Evolutionary conservation across 2,113 vertebrate genomes (phyloP).

Genomic region (Python bivittatus): DNA sequence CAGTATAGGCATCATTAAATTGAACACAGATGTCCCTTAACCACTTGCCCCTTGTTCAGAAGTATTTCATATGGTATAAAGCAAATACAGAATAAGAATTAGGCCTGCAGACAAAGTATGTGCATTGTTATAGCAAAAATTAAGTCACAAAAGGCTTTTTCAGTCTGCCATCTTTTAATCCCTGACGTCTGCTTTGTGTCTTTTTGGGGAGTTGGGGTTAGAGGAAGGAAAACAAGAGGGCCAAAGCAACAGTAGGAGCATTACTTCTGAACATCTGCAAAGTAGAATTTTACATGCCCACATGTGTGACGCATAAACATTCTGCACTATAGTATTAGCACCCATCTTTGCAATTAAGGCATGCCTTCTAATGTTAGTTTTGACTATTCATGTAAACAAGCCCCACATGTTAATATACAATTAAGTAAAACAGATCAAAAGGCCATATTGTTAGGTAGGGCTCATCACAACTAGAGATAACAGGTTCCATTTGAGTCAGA

Average conservation of each 20-base stretch:
- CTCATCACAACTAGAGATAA: no score
- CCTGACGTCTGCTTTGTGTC: not conserved
- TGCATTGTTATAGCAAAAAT: no score
- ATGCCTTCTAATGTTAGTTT: not conserved
- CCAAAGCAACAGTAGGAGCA: not conserved
- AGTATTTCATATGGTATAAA: not conserved
- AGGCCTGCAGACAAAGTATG: no score
- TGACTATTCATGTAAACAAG: not conserved
- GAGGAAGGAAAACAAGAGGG: not conserved
- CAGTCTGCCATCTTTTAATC: no score
- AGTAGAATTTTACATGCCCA: not conserved
- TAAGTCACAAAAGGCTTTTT: not conserved
- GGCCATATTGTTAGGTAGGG: not conserved
- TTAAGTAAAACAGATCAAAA: not conserved
- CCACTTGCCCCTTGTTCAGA: not conserved
- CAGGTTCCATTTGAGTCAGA: not conserved
- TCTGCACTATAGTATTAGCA: not conserved
- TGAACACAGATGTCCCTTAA: not conserved
- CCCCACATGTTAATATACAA: no score
- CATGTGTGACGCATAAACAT: not conserved
- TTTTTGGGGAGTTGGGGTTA: not conserved
- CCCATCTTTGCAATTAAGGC: not conserved
- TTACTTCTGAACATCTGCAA: not conserved
- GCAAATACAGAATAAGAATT: no score
- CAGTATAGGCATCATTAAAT: not conserved